Base-by-base conservation (phyloP, 2,888 invertebrate genomes). In the Epicampocera succincta region DNA sequence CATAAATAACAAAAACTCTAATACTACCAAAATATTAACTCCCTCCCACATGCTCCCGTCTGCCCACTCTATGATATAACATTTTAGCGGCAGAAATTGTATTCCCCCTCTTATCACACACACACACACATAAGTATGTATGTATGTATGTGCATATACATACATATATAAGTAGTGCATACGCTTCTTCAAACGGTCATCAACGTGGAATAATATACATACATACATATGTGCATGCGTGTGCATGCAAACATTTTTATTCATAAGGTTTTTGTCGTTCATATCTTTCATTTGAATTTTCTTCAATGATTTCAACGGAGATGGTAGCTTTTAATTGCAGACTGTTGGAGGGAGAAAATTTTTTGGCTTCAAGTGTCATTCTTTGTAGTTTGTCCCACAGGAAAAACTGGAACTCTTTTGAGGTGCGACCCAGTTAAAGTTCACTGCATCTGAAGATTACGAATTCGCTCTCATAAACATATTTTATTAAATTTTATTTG, bases 21-120 rank as follows among this genome's bases (percentile, higher is more conserved):
- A 74, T 60, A 74, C 65, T 74, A 50, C 58, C 38, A 69, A 81
- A 77, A 76, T 74, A 74, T 61, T 56, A 81, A 68, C 60, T 29
- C 42, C 15, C 60, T 44, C 13, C 25, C 13, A 48, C 25, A 29
- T 38, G 17, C 6, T 21, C 17, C 63, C 69, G 54, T 9, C 13
- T 19, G 38, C 66, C 19, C 25, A 52, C 46, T 68, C 21, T 15
- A n/a, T 42, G 44, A 19, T 38, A 33, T 0, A 44, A 44, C 15
- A 33, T 74, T 56, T 56, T 74, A 21, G 56, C 46, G 42, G 54
- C 50, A 46, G 46, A 52, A 38, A 42, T 50, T 73, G 56, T 58
- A 42, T 29, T 29, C 21, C 50, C 52, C 33, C 48, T 13, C 17
- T 46, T 60, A 48, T 19, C 12, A n/a, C 50, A 40, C 19, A 46